phyloP scores from a whole-genome alignment of 1,140 invertebrate genomes.

The Tetragnatha versicolor region DNA sequence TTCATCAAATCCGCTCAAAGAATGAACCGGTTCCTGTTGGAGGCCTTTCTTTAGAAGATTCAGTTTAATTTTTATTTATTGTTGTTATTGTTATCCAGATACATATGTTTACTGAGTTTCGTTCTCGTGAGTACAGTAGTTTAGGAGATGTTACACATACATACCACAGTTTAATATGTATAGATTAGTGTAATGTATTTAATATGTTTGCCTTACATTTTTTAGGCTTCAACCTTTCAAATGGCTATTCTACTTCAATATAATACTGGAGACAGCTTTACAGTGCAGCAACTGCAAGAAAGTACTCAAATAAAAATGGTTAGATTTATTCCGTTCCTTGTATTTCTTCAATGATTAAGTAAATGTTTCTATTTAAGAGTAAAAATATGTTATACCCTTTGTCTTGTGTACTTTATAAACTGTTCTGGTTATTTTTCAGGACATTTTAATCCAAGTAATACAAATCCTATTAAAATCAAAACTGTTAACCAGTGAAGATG shows the following conservation, averaged over 20 bases:
- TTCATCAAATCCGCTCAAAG: too few species aligned
- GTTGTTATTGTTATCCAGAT: too few species aligned
- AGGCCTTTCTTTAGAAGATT: too few species aligned
- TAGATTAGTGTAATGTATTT: too few species aligned
- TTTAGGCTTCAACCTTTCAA: conserved; percentile 92
- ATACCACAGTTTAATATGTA: too few species aligned
- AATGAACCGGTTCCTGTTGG: too few species aligned
- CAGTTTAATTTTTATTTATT: too few species aligned
- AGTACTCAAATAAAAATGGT: conserved; percentile 89
- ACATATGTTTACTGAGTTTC: too few species aligned
- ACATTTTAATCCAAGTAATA: conserved; percentile 58
- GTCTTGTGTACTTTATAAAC: not conserved
- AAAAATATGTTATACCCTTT: too few species aligned
- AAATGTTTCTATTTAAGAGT: not conserved
- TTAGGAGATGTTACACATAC: too few species aligned
- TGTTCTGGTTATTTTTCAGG: conserved; percentile 34
- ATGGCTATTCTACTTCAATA: conserved; percentile 98
- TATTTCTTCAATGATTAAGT: not conserved
- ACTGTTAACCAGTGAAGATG: conserved; percentile 56
- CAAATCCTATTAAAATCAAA: conserved; percentile 59
- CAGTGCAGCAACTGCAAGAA: conserved; percentile 85
- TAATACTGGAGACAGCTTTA: conserved; percentile 85
- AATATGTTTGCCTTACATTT: not conserved
- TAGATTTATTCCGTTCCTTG: not conserved
- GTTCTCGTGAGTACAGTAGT: too few species aligned